Evolutionary conservation across 2,113 vertebrate genomes (phyloP).

Genomic region (Spizaetus ornatus): DNA sequence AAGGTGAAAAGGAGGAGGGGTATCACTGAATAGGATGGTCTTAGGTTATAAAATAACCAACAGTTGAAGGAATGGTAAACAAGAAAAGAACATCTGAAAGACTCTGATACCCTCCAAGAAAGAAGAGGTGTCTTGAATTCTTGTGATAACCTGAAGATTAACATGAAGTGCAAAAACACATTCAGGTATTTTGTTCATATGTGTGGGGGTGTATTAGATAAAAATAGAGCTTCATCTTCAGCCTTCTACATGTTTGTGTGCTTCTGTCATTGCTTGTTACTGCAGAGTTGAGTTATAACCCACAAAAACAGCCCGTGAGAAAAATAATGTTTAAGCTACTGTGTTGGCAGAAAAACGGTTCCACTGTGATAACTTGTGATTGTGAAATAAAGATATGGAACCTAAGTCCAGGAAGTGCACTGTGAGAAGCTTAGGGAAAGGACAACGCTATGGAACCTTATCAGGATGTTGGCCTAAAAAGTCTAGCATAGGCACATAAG

Average conservation of each 20-base stretch:
- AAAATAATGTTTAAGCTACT: not conserved
- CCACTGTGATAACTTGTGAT: not conserved
- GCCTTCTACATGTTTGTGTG: not conserved
- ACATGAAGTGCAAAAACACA: not conserved
- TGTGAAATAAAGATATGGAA: not conserved
- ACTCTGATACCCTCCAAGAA: rapidly evolving
- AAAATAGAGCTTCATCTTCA: not conserved
- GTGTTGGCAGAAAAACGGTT: not conserved
- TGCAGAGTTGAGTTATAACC: not conserved
- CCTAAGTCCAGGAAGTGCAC: not conserved
- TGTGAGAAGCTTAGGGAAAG: not conserved
- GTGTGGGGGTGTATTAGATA: not conserved
- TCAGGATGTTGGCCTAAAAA: not conserved
- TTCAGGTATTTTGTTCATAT: not conserved
- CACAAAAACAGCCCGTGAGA: not conserved
- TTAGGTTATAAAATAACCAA: not conserved
- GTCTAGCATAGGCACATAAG: not conserved
- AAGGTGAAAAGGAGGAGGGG: not conserved
- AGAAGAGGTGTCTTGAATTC: not conserved
- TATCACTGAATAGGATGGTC: not conserved
- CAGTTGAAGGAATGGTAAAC: not conserved
- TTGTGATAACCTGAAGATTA: not conserved
- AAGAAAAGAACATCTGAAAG: not conserved
- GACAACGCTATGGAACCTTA: not conserved
- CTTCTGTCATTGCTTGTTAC: not conserved